Conservation (phyloP, 1,140 invertebrate species). For the Brachionus angularis region DNA sequence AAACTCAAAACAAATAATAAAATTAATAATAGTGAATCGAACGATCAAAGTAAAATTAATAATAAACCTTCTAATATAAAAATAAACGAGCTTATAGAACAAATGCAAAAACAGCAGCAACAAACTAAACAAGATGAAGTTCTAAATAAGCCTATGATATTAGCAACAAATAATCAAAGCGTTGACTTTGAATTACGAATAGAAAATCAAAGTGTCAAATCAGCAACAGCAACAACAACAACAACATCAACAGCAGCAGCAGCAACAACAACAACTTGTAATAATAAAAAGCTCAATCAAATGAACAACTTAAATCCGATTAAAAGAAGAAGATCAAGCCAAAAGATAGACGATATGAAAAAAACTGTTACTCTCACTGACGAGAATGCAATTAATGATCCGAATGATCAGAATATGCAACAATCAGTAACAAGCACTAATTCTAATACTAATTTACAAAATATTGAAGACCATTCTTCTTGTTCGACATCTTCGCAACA, state of each 20-base stretch:
- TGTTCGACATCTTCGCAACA: constrained; percentile 22
- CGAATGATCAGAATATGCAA: constrained; percentile 17
- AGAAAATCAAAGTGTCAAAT: too few relatives aligned
- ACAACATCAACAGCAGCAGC: too few relatives aligned
- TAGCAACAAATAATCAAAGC: background rate
- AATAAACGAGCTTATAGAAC: constrained; percentile 30
- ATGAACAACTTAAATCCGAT: background rate
- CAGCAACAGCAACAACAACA: too few relatives aligned
- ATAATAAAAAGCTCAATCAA: too few relatives aligned
- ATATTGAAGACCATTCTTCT: constrained; percentile 1
- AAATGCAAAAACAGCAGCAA: constrained; percentile 18
- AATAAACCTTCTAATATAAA: background rate
- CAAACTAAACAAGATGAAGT: background rate
- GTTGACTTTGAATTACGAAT: background rate
- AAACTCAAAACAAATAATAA: constrained; percentile 8
- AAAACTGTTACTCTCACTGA: background rate
- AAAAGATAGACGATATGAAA: background rate
- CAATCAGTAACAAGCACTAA: background rate
- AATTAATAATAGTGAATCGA: constrained; percentile 2
- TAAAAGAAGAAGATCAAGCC: constrained; percentile 1
- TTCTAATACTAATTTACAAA: background rate
- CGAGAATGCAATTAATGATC: constrained; percentile 28
- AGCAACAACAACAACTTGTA: too few relatives aligned
- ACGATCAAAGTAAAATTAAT: background rate
- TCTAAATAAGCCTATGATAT: too few relatives aligned